Base-by-base conservation (phyloP, 1,140 invertebrate species). In the Aethina tumida region DNA sequence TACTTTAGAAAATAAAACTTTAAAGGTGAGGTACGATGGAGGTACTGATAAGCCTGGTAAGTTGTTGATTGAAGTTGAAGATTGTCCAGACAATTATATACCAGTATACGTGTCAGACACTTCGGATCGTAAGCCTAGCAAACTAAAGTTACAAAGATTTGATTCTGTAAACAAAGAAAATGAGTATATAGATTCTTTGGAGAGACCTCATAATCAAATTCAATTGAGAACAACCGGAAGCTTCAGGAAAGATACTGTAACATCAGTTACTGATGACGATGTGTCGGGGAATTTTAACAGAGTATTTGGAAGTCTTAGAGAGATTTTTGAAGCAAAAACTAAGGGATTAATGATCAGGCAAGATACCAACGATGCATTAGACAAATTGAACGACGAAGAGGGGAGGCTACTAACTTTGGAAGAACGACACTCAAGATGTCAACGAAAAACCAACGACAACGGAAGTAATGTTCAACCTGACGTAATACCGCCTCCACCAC, bases 31-130 rank as follows among this genome's bases (percentile, higher is more conserved):
- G 19, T 68, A 73, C 40, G 53, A 57, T 37, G 67, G 75, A 43
- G 67, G 71, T 34, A 62, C 62, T 10, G 73, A 77, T 42, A 74
- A 73, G 50, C 77, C 77, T 3, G 79, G 81, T 2, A 78, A 77
- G 46, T 56, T 84, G 26, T 78, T 83, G 10, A 89, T 89, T 39
- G 81, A 84, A 60, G 79, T 88, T 1, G 77, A 80, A 56, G 81
- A 82, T 55, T 72, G 76, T 1, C 70, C 78, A 1, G 70, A 75
- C 49, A 75, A 79, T 54, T 79, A 81, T 41, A 72, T 78, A 1
- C 71, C 70, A 50, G 71, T 75, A 8, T 72, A 79, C 28, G 79
- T 81, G 42, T 79, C 77, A 2, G 85, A 89, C 47, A 89, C 85
- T 0, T 59, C 88, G 15, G 84, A 88, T 52, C 64, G 84, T n/a